Evolutionary conservation across 2,797 vertebrate genomes (phyloP), one percentile per base, ranked within the genome.

Genomic region (Chanos chanos): DNA sequence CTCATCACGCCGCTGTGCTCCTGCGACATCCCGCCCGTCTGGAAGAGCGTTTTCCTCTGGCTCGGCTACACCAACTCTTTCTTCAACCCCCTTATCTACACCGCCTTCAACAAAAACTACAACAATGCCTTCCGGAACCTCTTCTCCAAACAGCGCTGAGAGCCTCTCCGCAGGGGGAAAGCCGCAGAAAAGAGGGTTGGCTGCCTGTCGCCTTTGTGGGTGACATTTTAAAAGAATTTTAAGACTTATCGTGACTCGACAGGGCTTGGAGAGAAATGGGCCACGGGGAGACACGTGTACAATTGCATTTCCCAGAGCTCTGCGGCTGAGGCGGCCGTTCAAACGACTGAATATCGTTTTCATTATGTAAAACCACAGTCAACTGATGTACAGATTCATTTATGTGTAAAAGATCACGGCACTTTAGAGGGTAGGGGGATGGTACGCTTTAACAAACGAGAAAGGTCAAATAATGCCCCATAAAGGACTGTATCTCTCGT

Each of bases 51-150:
- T 77, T 97, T 98, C 79, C 88, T 99, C 21, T 98, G 96, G 95
- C 86, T 98, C 0, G 94, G 96, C 36, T 99, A 98, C 75, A 96
- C 94, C 69, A 98, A 98, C 86, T 99, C 96, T 39, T 95, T 98
- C 84, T 98, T 98, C 68, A 99, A 99, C 75, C 96, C 96, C 0
- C 90, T 98, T 57, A 97, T 98, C 79, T 99, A 99, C 77, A 98
- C 95, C 0, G 94, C 95, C 62, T 99, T 98, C 79, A 98, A 97
- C 80, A 98, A 94, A 83, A 97, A 92, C 89, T 98, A 98, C 84
- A 98, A 92, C 84, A 97, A 91, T 5, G 94, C 96, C 68, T 93
- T 98, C 83, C 91, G 84, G 85, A 96, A 89, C 83, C 87, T 97
- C 28, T 95, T 98, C 71, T 93, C 92, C 16, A 86, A 88, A 52